Evolutionary conservation across 2,888 invertebrate species (phyloP), one percentile per base, ranked within the genome.

Genomic region (Macaria notata): DNA sequence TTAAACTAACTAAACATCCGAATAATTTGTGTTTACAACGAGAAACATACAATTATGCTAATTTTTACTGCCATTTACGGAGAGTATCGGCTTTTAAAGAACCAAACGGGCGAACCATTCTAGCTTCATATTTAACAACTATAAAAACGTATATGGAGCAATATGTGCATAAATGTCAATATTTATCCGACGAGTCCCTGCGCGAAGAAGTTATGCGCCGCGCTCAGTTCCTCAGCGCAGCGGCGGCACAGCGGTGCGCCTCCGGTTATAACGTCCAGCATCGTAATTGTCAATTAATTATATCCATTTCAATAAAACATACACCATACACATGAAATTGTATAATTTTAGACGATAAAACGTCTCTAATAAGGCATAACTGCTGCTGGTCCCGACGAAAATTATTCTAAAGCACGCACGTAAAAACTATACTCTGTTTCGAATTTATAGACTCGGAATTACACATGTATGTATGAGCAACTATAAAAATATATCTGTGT

Each of bases 161-260:
- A 88, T 88, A 88, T 88, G 88, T 89, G 88, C 88, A 88, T 89
- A 89, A 90, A 88, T 86, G 89, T 86, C 87, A 85, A 88, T 89
- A 86, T 88, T 88, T 84, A 81, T 80, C 77, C 76, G 72, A 66
- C 68, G 61, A 72, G 76, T 63, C 69, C 65, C 57, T 64, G 65
- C 65, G 62, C 65, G 53, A 51, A 74, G 80, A 82, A 84, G 87
- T 86, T 88, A 86, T 82, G 83, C 77, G 75, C 19, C 71, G 66
- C 81, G 76, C 81, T 73, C 78, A 76, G 79, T 73, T 78, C 75
- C 82, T 79, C 78, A 82, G 54, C 59, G 78, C 79, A 72, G 81
- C 76, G 74, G 68, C 75, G 71, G 78, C 89, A 82, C 90, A 90
- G 89, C 89, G 86, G 88, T 86, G 79, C 79, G 79, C 78, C 86